Evolutionary conservation across 2,113 vertebrate species (phyloP).

Genomic region (Scartelaos histophorus): DNA sequence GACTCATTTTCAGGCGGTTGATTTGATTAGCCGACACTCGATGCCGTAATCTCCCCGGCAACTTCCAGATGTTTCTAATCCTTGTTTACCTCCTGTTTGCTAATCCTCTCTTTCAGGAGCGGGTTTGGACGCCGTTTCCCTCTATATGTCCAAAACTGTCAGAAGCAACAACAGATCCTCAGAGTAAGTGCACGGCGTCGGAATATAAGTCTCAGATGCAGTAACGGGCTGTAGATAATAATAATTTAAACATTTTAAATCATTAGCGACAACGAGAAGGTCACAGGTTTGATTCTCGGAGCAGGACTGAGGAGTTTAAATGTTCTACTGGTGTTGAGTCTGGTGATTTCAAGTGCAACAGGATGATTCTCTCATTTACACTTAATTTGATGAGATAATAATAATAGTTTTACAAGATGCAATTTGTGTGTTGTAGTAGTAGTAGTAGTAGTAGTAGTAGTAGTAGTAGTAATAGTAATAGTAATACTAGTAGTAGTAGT

Average conservation of each 20-base stretch:
- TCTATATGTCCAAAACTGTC: slow-evolving; percentile 19
- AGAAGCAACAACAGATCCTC: neutral
- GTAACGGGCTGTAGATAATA: neutral
- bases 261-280: neutral
- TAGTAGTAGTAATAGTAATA: no score
- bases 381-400: no score
- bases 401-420: no score
- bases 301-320: no score
- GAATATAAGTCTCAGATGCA: neutral
- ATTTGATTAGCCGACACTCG: slow-evolving; percentile 22
- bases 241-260: neutral
- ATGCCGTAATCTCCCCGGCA: slow-evolving; percentile 16
- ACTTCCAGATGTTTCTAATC: slow-evolving; percentile 62
- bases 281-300: no score
- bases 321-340: no score
- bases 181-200: neutral
- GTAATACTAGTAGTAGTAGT: no score
- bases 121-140: slow-evolving; percentile 19
- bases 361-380: no score
- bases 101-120: slow-evolving; percentile 46
- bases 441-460: no score
- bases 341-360: no score
- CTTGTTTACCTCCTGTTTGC: slow-evolving; percentile 42
- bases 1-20: neutral
- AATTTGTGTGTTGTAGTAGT: no score